phyloP scores from a whole-genome alignment of 2,797 vertebrate genomes.

The Dipus sagitta region DNA sequence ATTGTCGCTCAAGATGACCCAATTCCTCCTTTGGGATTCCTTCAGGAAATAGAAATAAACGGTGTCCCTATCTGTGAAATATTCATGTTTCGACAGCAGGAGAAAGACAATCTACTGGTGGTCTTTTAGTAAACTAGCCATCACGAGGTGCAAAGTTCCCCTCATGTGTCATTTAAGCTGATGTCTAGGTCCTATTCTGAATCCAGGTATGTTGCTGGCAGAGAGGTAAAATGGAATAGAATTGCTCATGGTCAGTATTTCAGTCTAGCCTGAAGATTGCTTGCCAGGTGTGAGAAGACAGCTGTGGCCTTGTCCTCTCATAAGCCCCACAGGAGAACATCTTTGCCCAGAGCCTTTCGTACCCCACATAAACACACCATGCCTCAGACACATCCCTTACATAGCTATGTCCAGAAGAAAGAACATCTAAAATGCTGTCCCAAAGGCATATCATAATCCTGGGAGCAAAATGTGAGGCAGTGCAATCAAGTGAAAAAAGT shows the following conservation, averaged over 20 bases:
- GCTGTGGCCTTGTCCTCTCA: not conserved
- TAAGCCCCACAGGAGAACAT: not conserved
- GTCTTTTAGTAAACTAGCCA: not conserved
- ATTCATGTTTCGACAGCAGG: slow-evolving; percentile 4
- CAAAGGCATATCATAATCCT: not conserved
- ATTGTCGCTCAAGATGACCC: not conserved
- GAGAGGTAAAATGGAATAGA: not conserved
- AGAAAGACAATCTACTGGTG: not conserved
- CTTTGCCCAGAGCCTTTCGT: not conserved
- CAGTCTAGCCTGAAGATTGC: not conserved
- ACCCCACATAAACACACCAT: not conserved
- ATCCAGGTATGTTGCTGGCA: not conserved
- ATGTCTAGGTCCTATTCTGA: not conserved
- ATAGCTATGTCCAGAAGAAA: not conserved
- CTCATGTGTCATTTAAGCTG: not conserved
- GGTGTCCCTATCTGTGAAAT: not conserved
- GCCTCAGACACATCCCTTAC: not conserved
- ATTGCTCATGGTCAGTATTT: not conserved
- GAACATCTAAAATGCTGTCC: slow-evolving; percentile 22
- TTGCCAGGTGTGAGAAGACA: not conserved
- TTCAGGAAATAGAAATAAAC: slow-evolving; percentile 1
- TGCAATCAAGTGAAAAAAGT: slow-evolving; percentile 20
- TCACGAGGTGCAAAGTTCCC: not conserved
- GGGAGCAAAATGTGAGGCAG: slow-evolving; percentile 29
- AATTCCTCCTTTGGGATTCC: not conserved